phyloP scores from a whole-genome alignment of 2,888 invertebrate genomes.

The Drosophila robusta region DNA sequence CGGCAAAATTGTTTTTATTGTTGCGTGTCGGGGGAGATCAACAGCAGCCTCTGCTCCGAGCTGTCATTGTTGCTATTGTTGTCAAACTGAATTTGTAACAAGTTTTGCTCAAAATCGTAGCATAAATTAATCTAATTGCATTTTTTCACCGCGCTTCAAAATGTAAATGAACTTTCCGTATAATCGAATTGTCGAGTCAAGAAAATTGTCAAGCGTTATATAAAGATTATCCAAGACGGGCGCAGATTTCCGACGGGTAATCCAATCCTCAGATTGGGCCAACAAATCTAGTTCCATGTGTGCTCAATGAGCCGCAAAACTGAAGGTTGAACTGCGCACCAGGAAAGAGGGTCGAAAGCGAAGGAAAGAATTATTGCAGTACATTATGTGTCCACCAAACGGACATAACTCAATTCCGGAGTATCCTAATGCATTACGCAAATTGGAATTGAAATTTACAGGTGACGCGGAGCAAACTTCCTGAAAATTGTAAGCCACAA shows the following conservation, averaged over 20 bases:
- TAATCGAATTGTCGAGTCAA: slow-evolving; percentile 44
- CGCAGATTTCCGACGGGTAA: slow-evolving; percentile 11
- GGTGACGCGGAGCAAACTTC: slow-evolving; percentile 48
- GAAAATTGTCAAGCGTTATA: slow-evolving; percentile 27
- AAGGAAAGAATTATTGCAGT: slow-evolving; percentile 36
- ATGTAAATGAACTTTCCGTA: slow-evolving; percentile 44
- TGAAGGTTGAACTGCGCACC: slow-evolving; percentile 43
- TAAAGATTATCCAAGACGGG: slow-evolving; percentile 17
- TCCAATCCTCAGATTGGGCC: slow-evolving; percentile 11
- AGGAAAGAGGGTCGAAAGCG: not conserved
- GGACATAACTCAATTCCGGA: slow-evolving; percentile 70
- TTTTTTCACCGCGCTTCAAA: slow-evolving; percentile 17
- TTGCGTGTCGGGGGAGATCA: slow-evolving; percentile 58
- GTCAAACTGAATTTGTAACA: slow-evolving; percentile 51
- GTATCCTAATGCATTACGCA: slow-evolving; percentile 52
- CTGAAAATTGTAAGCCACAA: slow-evolving; percentile 22
- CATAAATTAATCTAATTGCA: slow-evolving; percentile 68
- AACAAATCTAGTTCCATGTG: slow-evolving; percentile 28
- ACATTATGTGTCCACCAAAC: slow-evolving; percentile 35
- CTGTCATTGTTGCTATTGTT: slow-evolving; percentile 44
- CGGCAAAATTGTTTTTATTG: slow-evolving; percentile 32
- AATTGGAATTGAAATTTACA: slow-evolving; percentile 61
- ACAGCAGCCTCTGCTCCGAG: slow-evolving; percentile 9
- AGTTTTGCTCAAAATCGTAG: slow-evolving; percentile 35
- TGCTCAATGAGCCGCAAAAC: slow-evolving; percentile 61